Percentiles rank a stretch among this genome's conserved stretches.
Evolutionary conservation across 2,888 invertebrate species (phyloP).

Genomic region (Cyclophora punctaria): DNA sequence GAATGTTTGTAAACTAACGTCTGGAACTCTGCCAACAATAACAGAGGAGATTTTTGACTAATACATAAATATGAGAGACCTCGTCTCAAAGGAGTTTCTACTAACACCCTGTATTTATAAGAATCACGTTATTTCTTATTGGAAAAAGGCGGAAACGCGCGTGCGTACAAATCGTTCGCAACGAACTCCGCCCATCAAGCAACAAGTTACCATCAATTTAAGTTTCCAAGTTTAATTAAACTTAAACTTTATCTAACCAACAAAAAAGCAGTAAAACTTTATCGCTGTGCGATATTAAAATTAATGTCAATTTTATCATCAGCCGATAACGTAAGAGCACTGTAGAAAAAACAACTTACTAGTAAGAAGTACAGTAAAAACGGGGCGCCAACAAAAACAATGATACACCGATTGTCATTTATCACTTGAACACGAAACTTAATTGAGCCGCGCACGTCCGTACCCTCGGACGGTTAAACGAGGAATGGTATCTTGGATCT

Average conservation of each 20-base stretch:
- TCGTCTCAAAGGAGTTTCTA: not conserved
- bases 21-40: not conserved
- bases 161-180: conserved; percentile 35
- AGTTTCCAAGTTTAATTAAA: conserved; percentile 1
- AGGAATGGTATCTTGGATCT: conserved; percentile 58
- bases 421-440: conserved; percentile 43
- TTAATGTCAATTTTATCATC: not conserved
- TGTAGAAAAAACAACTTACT: conserved; percentile 15
- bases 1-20: not conserved
- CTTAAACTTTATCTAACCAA: conserved; percentile 1
- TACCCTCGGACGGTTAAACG: conserved; percentile 45
- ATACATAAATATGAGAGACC: too few relatives aligned
- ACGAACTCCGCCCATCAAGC: conserved; percentile 49
- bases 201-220: conserved; percentile 40
- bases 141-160: conserved; percentile 37
- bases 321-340: not conserved
- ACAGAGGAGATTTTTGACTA: not conserved
- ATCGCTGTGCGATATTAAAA: conserved; percentile 2
- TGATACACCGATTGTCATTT: conserved; percentile 42
- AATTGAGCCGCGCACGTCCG: conserved; percentile 37
- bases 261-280: conserved; percentile 1
- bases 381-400: conserved; percentile 25
- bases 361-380: conserved; percentile 16
- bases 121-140: not conserved
- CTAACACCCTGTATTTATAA: not conserved